These are phyloP conservation scores for Platycheirus albimanus DNA, from an alignment of 2,888 invertebrate genomes.

Conservation along the genomic window DNA sequence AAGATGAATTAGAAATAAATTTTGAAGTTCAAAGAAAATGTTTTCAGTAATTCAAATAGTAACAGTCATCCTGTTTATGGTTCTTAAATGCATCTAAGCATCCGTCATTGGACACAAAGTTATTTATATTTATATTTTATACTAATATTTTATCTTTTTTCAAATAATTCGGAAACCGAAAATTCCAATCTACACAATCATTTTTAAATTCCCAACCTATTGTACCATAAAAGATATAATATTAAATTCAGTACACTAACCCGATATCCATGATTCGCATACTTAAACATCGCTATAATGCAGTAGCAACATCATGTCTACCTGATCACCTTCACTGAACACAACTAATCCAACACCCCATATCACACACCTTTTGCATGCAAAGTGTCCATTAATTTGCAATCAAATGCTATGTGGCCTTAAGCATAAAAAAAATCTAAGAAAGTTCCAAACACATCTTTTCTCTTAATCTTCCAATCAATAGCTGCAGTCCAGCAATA, in stretches of 20 bases:
- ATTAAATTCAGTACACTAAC: constrained; percentile 17
- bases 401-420: constrained; percentile 19
- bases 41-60: too few species aligned
- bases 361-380: constrained; percentile 39
- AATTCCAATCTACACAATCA: too few species aligned
- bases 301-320: constrained; percentile 6
- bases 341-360: constrained; percentile 9
- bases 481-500: constrained; percentile 2
- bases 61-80: too few species aligned
- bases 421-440: not conserved
- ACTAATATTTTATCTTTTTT: too few species aligned
- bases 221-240: not conserved
- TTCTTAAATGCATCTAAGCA: too few species aligned
- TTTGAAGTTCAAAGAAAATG: too few species aligned
- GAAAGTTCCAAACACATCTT: constrained; percentile 57
- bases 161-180: too few species aligned
- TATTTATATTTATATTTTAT: too few species aligned
- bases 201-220: not conserved
- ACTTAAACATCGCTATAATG: constrained; percentile 7
- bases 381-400: constrained; percentile 46
- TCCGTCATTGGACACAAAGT: too few species aligned
- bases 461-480: constrained; percentile 44
- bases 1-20: too few species aligned
- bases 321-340: constrained; percentile 35
- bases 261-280: constrained; percentile 24